Conservation (phyloP, 2,888 invertebrate species). For the Pterostichus madidus region DNA sequence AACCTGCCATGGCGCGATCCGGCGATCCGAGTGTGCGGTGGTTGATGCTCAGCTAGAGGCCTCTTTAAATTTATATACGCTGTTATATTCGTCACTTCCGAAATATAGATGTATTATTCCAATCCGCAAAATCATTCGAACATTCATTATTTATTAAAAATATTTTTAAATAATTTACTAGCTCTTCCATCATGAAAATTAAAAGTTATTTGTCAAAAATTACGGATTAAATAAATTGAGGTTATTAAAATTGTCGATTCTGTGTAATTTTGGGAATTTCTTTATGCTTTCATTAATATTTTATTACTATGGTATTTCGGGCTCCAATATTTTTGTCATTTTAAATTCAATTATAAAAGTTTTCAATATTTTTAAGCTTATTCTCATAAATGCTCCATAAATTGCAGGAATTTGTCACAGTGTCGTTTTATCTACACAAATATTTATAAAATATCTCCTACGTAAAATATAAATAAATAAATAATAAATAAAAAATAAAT, state of each 20-base stretch:
- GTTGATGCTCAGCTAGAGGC: slow-evolving; percentile 29
- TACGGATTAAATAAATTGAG: slow-evolving; percentile 50
- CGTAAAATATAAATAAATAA: too few species aligned
- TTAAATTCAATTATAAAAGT: slow-evolving; percentile 12
- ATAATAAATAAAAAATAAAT: too few species aligned
- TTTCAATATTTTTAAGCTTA: too few species aligned
- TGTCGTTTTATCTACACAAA: too few species aligned
- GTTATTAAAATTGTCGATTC: slow-evolving; percentile 46
- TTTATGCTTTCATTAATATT: slow-evolving; percentile 46
- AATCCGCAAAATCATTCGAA: slow-evolving; percentile 51
- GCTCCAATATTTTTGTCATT: slow-evolving; percentile 14
- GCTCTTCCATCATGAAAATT: slow-evolving; percentile 54
- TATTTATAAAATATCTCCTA: too few species aligned
- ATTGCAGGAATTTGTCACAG: too few species aligned
- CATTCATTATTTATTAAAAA: slow-evolving; percentile 58
- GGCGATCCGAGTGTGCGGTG: slow-evolving; percentile 1
- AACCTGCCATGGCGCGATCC: slow-evolving; percentile 28
- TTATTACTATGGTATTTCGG: slow-evolving; percentile 8
- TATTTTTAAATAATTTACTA: slow-evolving; percentile 58
- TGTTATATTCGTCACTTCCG: slow-evolving; percentile 59
- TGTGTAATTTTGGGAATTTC: slow-evolving; percentile 27
- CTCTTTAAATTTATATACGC: slow-evolving; percentile 60
- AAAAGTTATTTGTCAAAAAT: slow-evolving; percentile 63
- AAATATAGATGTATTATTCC: slow-evolving; percentile 50
- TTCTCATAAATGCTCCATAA: too few species aligned